These are phyloP conservation scores for Aphidius colemani DNA, from an alignment of 2,888 invertebrate species.

Conservation along the genomic window DNA sequence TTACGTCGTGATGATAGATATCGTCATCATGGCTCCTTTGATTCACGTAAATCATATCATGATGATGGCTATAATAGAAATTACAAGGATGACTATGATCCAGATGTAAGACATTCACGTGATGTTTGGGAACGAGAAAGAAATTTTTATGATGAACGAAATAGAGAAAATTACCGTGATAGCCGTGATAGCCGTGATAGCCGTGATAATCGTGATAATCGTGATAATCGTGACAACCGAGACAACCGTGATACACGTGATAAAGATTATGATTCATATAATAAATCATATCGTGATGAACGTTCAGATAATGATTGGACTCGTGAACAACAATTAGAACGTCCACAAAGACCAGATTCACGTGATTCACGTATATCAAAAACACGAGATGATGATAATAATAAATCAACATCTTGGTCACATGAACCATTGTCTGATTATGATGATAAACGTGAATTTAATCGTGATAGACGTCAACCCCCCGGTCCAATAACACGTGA, in stretches of 20 bases:
- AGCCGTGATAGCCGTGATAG: conserved; percentile 33
- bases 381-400: conserved; percentile 49
- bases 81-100: conserved; percentile 56
- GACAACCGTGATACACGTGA: conserved; percentile 45
- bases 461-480: conserved; percentile 58
- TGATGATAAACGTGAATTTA: conserved; percentile 55
- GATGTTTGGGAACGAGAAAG: conserved; percentile 51
- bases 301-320: conserved; percentile 50
- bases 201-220: conserved; percentile 32
- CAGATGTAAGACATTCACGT: conserved; percentile 54
- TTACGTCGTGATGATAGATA: conserved; percentile 51
- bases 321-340: conserved; percentile 50
- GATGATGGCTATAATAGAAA: conserved; percentile 46
- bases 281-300: conserved; percentile 35
- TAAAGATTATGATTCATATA: conserved; percentile 32
- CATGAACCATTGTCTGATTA: conserved; percentile 53
- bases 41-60: conserved; percentile 46
- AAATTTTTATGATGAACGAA: conserved; percentile 52
- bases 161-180: conserved; percentile 39
- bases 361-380: conserved; percentile 61
- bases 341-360: conserved; percentile 66
- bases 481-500: conserved; percentile 68
- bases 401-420: conserved; percentile 52
- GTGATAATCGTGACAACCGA: conserved; percentile 37
- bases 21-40: conserved; percentile 51